These are phyloP conservation scores for Lasaia peninsularis DNA, from an alignment of 1,140 invertebrate genomes.

Conservation along the genomic window DNA sequence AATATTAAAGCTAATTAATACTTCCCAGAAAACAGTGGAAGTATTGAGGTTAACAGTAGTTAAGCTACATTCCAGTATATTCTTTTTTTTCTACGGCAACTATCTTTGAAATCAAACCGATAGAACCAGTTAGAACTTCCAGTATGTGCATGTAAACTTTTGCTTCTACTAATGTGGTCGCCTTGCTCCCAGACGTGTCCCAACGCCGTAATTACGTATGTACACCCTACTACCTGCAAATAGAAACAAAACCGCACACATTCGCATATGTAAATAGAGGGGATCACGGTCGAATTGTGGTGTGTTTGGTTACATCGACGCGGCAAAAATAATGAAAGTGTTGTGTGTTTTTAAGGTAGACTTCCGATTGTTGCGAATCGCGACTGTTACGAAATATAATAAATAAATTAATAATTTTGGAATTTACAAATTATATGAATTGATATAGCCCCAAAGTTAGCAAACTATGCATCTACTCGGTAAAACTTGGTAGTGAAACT, in stretches of 20 bases:
- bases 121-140: neutral
- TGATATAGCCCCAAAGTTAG: too few species aligned
- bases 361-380: too few species aligned
- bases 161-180: conserved; percentile 42
- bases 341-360: conserved; percentile 20
- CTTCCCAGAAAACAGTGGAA: too few species aligned
- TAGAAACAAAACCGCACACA: conserved; percentile 68
- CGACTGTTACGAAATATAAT: neutral
- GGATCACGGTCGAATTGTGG: conserved; percentile 44
- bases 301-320: conserved; percentile 28
- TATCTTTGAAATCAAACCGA: too few species aligned
- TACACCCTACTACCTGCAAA: conserved; percentile 63
- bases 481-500: too few species aligned
- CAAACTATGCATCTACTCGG: too few species aligned
- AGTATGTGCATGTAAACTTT: conserved; percentile 24
- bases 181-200: conserved; percentile 54
- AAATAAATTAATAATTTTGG: too few species aligned
- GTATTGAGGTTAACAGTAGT: too few species aligned
- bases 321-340: conserved; percentile 38
- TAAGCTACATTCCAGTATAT: too few species aligned
- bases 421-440: too few species aligned
- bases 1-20: too few species aligned
- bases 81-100: too few species aligned
- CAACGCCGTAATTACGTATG: conserved; percentile 64
- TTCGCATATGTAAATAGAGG: conserved; percentile 66